Evolutionary conservation across 2,113 vertebrate genomes (phyloP).

Genomic region (Actenoides lindsayi): DNA sequence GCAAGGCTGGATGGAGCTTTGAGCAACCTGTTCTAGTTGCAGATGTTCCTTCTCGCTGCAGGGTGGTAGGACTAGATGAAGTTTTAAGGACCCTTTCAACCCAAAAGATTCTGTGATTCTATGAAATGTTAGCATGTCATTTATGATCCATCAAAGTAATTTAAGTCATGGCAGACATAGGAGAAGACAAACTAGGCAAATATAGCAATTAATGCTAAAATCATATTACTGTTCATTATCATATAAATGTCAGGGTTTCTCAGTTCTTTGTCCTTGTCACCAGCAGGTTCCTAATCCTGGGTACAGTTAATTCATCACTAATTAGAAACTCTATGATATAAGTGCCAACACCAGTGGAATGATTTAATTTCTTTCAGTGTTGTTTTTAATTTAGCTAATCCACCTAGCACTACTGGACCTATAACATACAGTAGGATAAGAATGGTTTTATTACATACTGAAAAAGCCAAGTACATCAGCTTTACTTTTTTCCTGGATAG

Average conservation of each 20-base stretch:
- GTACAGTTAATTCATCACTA: neutral
- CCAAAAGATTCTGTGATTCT: neutral
- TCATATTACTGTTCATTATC: neutral
- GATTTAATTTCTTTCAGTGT: neutral
- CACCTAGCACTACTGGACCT: neutral
- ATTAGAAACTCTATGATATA: neutral
- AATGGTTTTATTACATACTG: neutral
- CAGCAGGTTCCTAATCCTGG: neutral
- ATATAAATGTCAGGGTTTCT: neutral
- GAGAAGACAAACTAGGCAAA: neutral
- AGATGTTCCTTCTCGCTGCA: neutral
- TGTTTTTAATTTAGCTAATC: neutral
- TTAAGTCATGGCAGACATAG: neutral
- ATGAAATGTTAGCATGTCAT: neutral
- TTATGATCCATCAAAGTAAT: neutral
- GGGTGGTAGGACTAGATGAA: accelerated
- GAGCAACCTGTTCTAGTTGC: neutral
- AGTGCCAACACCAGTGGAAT: neutral
- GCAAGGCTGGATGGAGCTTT: neutral
- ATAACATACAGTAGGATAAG: neutral
- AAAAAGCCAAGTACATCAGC: neutral
- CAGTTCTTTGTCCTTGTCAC: neutral
- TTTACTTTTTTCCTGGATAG: neutral
- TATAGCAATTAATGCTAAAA: neutral
- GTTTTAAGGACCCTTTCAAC: neutral